These are phyloP conservation scores for Callitettix versicolor DNA, from an alignment of 1,140 invertebrate genomes.

Conservation along the genomic window DNA sequence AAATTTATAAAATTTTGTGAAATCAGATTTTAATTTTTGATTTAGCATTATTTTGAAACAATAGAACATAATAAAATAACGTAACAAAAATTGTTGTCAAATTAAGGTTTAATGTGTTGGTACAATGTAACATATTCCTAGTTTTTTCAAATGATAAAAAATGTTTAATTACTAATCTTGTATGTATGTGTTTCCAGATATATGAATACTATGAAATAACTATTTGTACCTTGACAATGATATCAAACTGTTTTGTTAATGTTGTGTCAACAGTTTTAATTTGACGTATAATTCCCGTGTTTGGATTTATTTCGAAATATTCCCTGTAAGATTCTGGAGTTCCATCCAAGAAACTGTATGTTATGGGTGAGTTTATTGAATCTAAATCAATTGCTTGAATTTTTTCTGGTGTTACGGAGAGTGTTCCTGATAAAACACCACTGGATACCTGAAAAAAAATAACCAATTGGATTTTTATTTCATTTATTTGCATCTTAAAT, in stretches of 20 bases:
- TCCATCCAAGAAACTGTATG: conserved; percentile 71
- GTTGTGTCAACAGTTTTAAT: conserved; percentile 64
- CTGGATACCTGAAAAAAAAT: conserved; percentile 56
- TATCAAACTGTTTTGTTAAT: conserved; percentile 56
- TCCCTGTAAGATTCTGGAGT: conserved; percentile 60
- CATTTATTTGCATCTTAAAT: no score
- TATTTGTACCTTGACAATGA: conserved; percentile 67
- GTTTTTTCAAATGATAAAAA: no score
- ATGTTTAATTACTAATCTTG: background rate
- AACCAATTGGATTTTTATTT: no score
- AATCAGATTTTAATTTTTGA: no score
- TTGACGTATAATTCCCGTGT: conserved; percentile 68
- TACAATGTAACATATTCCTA: no score
- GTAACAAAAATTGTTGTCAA: no score
- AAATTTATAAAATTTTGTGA: no score
- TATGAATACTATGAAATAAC: no score
- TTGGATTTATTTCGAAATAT: conserved; percentile 74
- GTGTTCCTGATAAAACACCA: conserved; percentile 64
- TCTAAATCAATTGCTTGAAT: conserved; percentile 83
- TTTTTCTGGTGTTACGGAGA: conserved; percentile 74
- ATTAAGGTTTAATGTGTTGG: no score
- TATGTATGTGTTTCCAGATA: no score
- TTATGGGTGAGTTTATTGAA: conserved; percentile 67
- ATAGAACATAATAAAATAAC: no score
- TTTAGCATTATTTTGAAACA: no score